Conservation (phyloP, 2,797 vertebrate genomes). For the Garrulus glandarius region DNA sequence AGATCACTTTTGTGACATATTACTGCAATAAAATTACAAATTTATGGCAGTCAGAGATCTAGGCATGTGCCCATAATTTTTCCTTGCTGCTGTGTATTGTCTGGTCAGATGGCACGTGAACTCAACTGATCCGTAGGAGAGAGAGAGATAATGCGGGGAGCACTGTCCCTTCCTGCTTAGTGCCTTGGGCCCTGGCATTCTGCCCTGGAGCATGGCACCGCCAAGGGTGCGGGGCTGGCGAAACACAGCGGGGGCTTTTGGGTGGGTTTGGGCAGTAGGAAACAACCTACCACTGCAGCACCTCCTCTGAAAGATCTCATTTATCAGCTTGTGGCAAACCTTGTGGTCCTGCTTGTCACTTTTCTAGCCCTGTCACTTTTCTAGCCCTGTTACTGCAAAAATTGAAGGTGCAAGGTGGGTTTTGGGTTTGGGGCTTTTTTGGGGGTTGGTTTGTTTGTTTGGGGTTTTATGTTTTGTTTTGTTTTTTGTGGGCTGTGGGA, state of each 20-base stretch:
- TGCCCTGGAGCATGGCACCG: fast-evolving
- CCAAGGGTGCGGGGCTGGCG: fast-evolving
- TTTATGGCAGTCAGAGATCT: not conserved
- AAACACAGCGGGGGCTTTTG: fast-evolving
- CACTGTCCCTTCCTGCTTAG: fast-evolving
- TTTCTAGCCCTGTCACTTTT: not conserved
- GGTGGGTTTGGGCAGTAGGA: not conserved
- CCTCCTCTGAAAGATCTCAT: not conserved
- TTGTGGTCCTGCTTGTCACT: not conserved
- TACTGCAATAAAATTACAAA: slow-evolving; percentile 5
- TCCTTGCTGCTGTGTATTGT: not conserved
- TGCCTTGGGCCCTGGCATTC: not conserved
- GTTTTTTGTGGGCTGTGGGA: no score
- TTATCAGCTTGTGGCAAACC: not conserved
- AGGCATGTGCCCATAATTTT: not conserved
- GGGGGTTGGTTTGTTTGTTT: not conserved
- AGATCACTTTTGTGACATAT: not conserved
- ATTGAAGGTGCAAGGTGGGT: not conserved
- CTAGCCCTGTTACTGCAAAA: not conserved
- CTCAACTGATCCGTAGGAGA: fast-evolving
- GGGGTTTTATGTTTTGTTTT: not conserved
- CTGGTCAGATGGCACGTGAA: not conserved
- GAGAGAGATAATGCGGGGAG: not conserved
- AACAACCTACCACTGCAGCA: not conserved
- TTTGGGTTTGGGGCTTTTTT: not conserved